Percentiles rank a stretch among this genome's conserved stretches.
Evolutionary conservation across 2,888 invertebrate genomes (phyloP).

Genomic region (Meta bourneti): DNA sequence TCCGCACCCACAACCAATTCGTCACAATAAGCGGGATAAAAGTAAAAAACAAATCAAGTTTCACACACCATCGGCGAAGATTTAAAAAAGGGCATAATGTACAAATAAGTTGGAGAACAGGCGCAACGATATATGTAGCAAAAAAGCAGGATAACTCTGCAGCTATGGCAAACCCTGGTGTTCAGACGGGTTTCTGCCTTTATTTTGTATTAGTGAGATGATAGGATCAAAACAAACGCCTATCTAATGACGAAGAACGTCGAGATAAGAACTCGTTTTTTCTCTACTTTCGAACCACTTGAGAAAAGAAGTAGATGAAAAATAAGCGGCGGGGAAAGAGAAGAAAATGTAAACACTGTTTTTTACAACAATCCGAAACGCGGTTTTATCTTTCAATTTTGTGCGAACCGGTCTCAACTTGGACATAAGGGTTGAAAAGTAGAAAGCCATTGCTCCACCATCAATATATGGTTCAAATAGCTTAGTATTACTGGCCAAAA

Average conservation of each 20-base stretch:
- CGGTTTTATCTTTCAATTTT: background rate
- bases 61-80: background rate
- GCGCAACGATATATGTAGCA: too few species aligned
- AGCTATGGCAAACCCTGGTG: constrained; percentile 13
- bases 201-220: background rate
- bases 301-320: background rate
- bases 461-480: too few species aligned
- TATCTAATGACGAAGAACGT: constrained; percentile 18
- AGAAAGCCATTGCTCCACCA: too few species aligned
- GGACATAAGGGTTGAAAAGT: too few species aligned
- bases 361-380: background rate
- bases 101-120: too few species aligned
- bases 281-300: background rate
- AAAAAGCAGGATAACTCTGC: background rate
- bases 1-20: background rate
- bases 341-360: background rate
- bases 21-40: background rate
- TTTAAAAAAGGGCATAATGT: too few species aligned
- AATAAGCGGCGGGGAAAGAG: background rate
- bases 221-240: constrained; percentile 25
- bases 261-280: constrained; percentile 2
- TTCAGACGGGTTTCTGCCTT: constrained; percentile 1
- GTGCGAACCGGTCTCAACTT: too few species aligned
- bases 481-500: too few species aligned
- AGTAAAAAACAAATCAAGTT: background rate